Evolutionary conservation across 2,888 invertebrate genomes (phyloP).

Genomic region (Clostera curtula): DNA sequence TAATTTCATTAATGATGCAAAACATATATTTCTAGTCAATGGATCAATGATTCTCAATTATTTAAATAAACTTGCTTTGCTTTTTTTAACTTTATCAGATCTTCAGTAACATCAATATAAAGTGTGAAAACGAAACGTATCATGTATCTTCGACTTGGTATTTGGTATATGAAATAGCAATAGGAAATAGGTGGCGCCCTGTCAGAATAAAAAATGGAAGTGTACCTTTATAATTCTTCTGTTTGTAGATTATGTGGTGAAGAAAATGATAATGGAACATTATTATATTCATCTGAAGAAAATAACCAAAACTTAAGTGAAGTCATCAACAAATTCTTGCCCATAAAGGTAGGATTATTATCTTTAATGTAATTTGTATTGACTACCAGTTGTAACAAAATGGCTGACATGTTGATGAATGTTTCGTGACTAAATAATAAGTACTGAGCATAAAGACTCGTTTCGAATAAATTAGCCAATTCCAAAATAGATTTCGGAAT

Average conservation of each 20-base stretch:
- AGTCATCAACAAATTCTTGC: slow-evolving; percentile 83
- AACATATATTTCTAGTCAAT: not conserved
- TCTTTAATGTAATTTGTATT: slow-evolving; percentile 58
- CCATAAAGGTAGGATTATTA: slow-evolving; percentile 77
- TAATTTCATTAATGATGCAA: not conserved
- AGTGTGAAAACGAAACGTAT: slow-evolving; percentile 11
- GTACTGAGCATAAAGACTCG: too few relatives aligned
- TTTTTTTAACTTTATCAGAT: too few relatives aligned
- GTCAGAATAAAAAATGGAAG: slow-evolving; percentile 54
- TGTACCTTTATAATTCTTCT: slow-evolving; percentile 78
- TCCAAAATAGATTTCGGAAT: too few relatives aligned
- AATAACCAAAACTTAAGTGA: slow-evolving; percentile 77
- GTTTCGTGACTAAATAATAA: too few relatives aligned
- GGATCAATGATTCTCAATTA: too few relatives aligned
- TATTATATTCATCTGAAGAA: slow-evolving; percentile 75
- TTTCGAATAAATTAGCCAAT: too few relatives aligned
- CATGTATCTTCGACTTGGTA: too few relatives aligned
- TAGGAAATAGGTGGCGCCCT: slow-evolving; percentile 63
- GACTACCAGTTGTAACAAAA: slow-evolving; percentile 51
- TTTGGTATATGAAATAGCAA: too few relatives aligned
- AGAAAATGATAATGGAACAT: slow-evolving; percentile 80
- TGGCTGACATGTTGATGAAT: slow-evolving; percentile 39
- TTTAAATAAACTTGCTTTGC: too few relatives aligned
- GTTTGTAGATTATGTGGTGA: slow-evolving; percentile 86
- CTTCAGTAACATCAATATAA: too few relatives aligned